These are phyloP conservation scores for Pantherophis vulpinus DNA, from an alignment of 2,797 vertebrate species.

Conservation along the genomic window DNA sequence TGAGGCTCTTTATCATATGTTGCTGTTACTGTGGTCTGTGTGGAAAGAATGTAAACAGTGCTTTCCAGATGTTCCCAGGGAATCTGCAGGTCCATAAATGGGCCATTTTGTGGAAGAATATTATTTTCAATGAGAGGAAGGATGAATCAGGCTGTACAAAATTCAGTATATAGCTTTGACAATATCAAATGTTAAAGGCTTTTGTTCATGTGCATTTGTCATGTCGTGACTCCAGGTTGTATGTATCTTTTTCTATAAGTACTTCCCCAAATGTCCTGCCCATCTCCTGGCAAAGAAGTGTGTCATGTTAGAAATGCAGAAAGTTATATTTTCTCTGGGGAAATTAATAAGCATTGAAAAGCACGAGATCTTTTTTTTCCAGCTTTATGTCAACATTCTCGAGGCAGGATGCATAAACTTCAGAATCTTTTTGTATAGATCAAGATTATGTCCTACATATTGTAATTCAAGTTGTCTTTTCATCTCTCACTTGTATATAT, in stretches of 20 bases:
- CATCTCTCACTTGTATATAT: not conserved
- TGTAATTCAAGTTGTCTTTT: not conserved
- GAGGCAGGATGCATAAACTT: not conserved
- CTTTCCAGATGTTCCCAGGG: slow-evolving; percentile 56
- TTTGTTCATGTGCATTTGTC: not conserved
- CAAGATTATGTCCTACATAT: too few species aligned
- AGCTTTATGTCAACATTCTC: not conserved
- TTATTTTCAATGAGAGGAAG: slow-evolving; percentile 22
- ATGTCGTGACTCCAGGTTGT: not conserved
- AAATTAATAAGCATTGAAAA: not conserved
- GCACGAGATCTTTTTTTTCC: not conserved
- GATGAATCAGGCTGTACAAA: slow-evolving; percentile 11
- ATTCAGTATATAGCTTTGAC: not conserved
- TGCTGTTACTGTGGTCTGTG: slow-evolving; percentile 44
- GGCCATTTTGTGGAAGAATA: slow-evolving; percentile 43
- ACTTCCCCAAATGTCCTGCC: not conserved
- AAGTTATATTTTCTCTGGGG: not conserved
- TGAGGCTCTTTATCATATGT: slow-evolving; percentile 46
- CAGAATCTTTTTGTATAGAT: not conserved
- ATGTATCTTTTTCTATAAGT: not conserved
- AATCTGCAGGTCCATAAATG: slow-evolving; percentile 49
- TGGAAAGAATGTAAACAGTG: slow-evolving; percentile 49
- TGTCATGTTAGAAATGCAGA: not conserved
- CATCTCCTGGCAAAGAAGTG: not conserved
- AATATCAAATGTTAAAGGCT: not conserved